These are phyloP conservation scores for Epirrhoe tristata DNA, from an alignment of 2,888 invertebrate genomes.

Conservation along the genomic window DNA sequence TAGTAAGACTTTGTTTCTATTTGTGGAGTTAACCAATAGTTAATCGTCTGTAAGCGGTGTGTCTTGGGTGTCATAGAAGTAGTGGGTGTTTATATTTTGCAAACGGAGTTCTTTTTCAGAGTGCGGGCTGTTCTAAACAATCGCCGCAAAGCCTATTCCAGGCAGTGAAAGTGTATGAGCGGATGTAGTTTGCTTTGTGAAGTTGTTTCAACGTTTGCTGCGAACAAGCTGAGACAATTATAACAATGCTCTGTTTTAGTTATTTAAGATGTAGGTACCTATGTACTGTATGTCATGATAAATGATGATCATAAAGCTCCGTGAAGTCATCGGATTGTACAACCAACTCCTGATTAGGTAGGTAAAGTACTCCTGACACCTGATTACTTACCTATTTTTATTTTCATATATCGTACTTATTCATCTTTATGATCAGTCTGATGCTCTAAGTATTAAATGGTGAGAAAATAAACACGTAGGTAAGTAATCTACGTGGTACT, in stretches of 20 bases:
- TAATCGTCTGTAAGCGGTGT: too few relatives aligned
- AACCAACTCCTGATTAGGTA: background rate
- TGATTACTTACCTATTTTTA: too few relatives aligned
- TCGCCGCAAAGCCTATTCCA: constrained; percentile 54
- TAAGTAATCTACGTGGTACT: too few relatives aligned
- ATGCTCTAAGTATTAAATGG: too few relatives aligned
- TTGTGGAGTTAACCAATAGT: too few relatives aligned
- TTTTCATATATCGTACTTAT: too few relatives aligned
- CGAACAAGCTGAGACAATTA: constrained; percentile 36
- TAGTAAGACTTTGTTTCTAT: too few relatives aligned
- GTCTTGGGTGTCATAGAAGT: too few relatives aligned
- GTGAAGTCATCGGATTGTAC: background rate
- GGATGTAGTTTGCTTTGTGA: constrained; percentile 42
- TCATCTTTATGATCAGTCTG: too few relatives aligned
- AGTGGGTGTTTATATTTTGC: too few relatives aligned
- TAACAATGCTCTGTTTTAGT: constrained; percentile 29
- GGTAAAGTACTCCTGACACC: too few relatives aligned
- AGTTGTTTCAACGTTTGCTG: constrained; percentile 32
- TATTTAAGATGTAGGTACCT: constrained; percentile 7
- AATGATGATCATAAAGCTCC: constrained; percentile 3
- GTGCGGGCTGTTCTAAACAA: constrained; percentile 51
- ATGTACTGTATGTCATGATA: background rate
- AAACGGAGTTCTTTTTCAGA: constrained; percentile 12
- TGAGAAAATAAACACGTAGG: too few relatives aligned
- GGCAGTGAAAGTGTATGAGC: constrained; percentile 63